Base-by-base conservation (phyloP, 2,888 invertebrate genomes). In the Leucophenga montana region DNA sequence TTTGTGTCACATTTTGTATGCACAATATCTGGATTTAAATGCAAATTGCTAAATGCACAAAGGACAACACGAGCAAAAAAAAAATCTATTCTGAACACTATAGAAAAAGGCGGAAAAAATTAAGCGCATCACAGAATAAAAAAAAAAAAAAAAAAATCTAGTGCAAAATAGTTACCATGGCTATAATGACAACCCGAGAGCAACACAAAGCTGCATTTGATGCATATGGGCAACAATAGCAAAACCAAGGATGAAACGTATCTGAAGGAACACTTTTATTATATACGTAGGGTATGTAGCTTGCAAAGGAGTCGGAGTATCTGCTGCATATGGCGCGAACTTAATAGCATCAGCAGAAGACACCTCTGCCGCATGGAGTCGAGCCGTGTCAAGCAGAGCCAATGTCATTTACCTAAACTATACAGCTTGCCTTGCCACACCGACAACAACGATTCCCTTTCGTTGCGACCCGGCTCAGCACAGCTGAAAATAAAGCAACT, bases 1-100 rank as follows among this genome's bases (percentile, higher is more conserved):
- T 61, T 61, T 61, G 39, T 61, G 39, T 61, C 61, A 61, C 22
- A 27, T 50, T 50, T 50, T 61, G 39, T 22, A 39, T 61, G 61
- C 61, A 39, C 16, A 61, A 39, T 61, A 20, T 16, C 14, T 22
- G 61, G 39, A 61, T 66, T 66, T 48, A 66, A 66, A 50, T 66
- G 65, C 65, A 66, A 66, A 66, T 66, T 66, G 53, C 65, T 53
- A 46, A 27, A 53, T 50, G 65, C 50, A 22, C 14, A 33, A 48
- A 53, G 48, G n/a, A 53, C n/a, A 44, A 16, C 14, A 61, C 2
- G 39, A 39, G n/a, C 11, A 61, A 33, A 18, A 9, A 22, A 61
- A 61, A 39, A 61, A 27, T 27, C 4, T 4, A 27, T 3, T 13
- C 13, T 20, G 20, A 57, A 57, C 3, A 14, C 56, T 20, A 27